phyloP scores from a whole-genome alignment of 53 echinoderm and acorn worm species.

The Crossaster papposus region DNA sequence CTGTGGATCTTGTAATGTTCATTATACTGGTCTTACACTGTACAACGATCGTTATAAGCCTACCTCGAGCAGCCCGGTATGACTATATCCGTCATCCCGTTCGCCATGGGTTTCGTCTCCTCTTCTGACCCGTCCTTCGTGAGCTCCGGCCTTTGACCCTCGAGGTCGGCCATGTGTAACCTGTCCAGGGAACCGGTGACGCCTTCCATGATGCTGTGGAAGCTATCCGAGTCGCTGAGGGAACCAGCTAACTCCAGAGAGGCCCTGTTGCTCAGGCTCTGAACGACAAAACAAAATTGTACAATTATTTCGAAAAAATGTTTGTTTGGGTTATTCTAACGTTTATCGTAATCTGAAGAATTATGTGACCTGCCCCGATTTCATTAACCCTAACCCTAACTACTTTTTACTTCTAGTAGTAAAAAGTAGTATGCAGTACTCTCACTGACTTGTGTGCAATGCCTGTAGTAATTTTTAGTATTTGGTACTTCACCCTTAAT shows the following conservation, averaged over 20 bases:
- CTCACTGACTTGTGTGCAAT: too few relatives aligned
- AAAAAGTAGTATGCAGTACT: too few relatives aligned
- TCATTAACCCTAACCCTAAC: too few relatives aligned
- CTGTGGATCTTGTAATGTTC: too few relatives aligned
- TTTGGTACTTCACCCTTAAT: too few relatives aligned
- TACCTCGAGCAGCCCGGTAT: constrained; percentile 48
- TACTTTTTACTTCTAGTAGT: too few relatives aligned
- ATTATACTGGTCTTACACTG: too few relatives aligned
- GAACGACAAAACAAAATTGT: neutral
- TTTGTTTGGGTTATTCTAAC: neutral
- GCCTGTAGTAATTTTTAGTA: too few relatives aligned
- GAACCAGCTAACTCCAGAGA: constrained; percentile 61
- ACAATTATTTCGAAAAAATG: neutral
- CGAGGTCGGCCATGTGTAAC: constrained; percentile 34
- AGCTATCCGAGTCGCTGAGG: constrained; percentile 78
- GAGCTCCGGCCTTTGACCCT: constrained; percentile 38
- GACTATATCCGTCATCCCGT: constrained; percentile 40
- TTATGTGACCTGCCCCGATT: too few relatives aligned
- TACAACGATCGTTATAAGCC: too few relatives aligned
- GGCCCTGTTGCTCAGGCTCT: constrained; percentile 50
- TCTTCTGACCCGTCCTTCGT: constrained; percentile 12
- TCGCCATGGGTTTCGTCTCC: constrained; percentile 25
- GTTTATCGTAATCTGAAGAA: neutral
- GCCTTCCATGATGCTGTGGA: constrained; percentile 77
- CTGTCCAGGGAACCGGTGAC: constrained; percentile 42